Conservation (phyloP, 2,113 vertebrate species). For the Henicopernis longicauda region DNA sequence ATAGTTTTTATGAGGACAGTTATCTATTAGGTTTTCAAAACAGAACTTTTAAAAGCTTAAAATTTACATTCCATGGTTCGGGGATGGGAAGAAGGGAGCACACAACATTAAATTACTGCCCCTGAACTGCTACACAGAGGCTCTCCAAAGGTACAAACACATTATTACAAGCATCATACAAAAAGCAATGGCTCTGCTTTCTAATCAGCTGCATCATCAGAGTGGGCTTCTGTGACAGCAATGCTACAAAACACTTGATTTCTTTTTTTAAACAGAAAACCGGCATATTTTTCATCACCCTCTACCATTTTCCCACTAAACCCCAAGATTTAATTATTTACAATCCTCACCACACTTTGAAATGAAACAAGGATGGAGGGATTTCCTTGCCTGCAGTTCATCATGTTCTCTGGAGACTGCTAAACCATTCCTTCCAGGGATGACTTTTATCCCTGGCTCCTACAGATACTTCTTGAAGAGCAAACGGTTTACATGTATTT, state of each 20-base stretch:
- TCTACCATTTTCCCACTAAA: conserved; percentile 28
- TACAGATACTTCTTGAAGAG: conserved; percentile 49
- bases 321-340: conserved; percentile 60
- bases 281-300: not conserved
- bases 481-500: conserved; percentile 54
- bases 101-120: conserved; percentile 21
- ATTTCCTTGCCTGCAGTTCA: conserved; percentile 58
- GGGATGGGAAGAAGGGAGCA: not conserved
- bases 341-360: conserved; percentile 23
- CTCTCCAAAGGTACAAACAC: not conserved
- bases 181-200: not conserved
- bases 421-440: conserved; percentile 56
- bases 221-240: not conserved
- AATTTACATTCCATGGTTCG: conserved; percentile 29
- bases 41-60: conserved; percentile 57
- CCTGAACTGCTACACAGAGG: not conserved
- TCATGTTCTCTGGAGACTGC: conserved; percentile 46
- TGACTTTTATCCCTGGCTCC: conserved; percentile 55
- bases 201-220: not conserved
- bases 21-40: conserved; percentile 57
- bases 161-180: not conserved
- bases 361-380: conserved; percentile 60
- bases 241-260: not conserved
- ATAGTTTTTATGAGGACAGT: conserved; percentile 55
- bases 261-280: not conserved